These are phyloP conservation scores for Parotocinclus haroldoi DNA, from an alignment of 2,797 vertebrate species.

Conservation along the genomic window DNA sequence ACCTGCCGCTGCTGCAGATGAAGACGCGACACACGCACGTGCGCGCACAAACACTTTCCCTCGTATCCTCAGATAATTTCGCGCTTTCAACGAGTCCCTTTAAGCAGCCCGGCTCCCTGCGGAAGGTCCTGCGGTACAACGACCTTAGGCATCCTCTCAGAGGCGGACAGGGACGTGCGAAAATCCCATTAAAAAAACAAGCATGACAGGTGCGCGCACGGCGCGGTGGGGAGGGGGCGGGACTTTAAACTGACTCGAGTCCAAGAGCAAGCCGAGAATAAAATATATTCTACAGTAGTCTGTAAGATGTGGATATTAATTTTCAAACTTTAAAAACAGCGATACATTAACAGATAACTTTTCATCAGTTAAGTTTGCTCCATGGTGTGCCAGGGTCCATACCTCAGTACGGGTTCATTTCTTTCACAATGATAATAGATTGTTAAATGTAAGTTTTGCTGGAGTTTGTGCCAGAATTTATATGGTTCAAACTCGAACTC, in stretches of 20 bases:
- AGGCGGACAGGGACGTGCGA: conserved; percentile 4
- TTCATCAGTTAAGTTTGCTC: too few relatives aligned
- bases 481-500: too few relatives aligned
- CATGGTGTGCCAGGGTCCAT: too few relatives aligned
- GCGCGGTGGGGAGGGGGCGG: conserved; percentile 15
- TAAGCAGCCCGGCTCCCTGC: too few relatives aligned
- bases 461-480: too few relatives aligned
- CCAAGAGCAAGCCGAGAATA: background rate
- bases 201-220: conserved; percentile 35
- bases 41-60: conserved; percentile 3
- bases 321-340: too few relatives aligned
- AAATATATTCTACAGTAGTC: too few relatives aligned
- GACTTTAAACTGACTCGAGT: conserved; percentile 15
- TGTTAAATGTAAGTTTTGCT: too few relatives aligned
- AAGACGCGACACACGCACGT: background rate
- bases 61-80: conserved; percentile 1
- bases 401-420: too few relatives aligned
- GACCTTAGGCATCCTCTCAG: conserved; percentile 14
- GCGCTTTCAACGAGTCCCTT: background rate
- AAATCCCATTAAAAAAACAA: background rate
- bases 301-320: too few relatives aligned
- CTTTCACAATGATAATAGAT: too few relatives aligned
- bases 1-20: conserved; percentile 7
- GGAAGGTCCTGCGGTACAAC: conserved; percentile 6
- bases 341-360: too few relatives aligned